A percentile compares a stretch with the other conserved stretches of the same genome.
phyloP scores from a whole-genome alignment of 2,113 vertebrate genomes.

The Sinocyclocheilus rhinocerous region DNA sequence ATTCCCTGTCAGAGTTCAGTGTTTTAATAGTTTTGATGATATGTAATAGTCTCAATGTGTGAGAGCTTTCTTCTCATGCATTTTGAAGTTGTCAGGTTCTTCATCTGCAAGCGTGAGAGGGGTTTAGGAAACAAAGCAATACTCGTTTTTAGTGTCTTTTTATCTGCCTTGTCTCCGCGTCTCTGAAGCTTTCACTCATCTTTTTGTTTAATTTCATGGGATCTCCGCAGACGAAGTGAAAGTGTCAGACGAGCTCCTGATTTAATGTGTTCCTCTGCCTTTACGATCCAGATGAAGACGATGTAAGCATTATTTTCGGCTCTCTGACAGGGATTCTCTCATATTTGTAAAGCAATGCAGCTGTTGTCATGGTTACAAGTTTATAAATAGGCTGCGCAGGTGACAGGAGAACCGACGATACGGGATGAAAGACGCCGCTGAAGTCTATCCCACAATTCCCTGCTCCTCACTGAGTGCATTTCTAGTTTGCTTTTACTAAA shows the following conservation, averaged over 20 bases:
- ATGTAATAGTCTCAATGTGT: too few species aligned
- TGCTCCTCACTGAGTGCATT: slow-evolving; percentile 30
- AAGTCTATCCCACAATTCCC: slow-evolving; percentile 72
- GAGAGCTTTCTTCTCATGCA: too few species aligned
- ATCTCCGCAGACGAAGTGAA: too few species aligned
- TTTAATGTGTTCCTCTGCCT: neutral
- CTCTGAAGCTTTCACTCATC: too few species aligned
- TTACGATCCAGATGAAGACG: neutral
- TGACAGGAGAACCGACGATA: slow-evolving; percentile 72
- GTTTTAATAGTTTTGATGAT: too few species aligned
- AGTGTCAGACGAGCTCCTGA: neutral
- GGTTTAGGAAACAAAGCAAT: too few species aligned
- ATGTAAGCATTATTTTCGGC: neutral
- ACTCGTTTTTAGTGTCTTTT: too few species aligned
- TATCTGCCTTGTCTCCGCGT: too few species aligned
- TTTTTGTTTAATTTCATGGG: too few species aligned
- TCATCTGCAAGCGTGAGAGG: too few species aligned
- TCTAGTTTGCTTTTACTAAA: neutral
- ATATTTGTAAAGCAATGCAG: slow-evolving; percentile 64
- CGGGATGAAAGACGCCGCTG: slow-evolving; percentile 70
- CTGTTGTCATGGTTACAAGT: slow-evolving; percentile 80
- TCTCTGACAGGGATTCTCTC: slow-evolving; percentile 66
- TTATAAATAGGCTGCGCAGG: slow-evolving; percentile 78
- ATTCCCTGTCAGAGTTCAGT: too few species aligned
- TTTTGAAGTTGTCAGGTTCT: too few species aligned